A percentile compares a stretch with the other conserved stretches of the same genome.
Evolutionary conservation across 1,140 invertebrate genomes (phyloP).

Genomic region (Trichonephila clavata): DNA sequence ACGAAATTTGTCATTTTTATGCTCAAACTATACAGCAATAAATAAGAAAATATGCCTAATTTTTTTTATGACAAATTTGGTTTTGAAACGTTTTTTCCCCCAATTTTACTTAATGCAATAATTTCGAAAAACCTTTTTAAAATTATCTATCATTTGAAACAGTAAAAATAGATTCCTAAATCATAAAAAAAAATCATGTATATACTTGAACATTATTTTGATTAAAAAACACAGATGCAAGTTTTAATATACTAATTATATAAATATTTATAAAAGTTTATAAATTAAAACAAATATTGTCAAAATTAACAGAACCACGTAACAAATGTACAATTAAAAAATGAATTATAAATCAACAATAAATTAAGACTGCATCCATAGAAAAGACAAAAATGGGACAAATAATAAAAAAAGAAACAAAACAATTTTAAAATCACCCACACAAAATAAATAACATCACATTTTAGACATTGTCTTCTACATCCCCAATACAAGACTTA

Average conservation of each 20-base stretch:
- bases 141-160: background rate
- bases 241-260: background rate
- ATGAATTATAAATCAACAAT: background rate
- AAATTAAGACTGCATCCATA: background rate
- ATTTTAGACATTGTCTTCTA: background rate
- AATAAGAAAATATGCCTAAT: background rate
- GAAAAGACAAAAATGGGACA: background rate
- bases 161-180: constrained; percentile 31
- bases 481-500: background rate
- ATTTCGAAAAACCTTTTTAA: background rate
- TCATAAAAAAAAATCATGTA: background rate
- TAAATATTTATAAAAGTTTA: no score
- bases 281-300: background rate
- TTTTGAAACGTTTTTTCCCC: background rate
- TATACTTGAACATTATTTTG: background rate
- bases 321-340: constrained; percentile 1
- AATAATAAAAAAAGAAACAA: background rate
- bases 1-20: constrained; percentile 12
- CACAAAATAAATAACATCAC: constrained; percentile 34
- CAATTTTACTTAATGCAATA: background rate
- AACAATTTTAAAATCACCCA: constrained; percentile 33
- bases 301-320: background rate
- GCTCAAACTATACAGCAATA: background rate
- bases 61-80: constrained; percentile 2
- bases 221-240: background rate